Base-by-base conservation (phyloP, 1,140 invertebrate genomes). In the Drosophila elegans region DNA sequence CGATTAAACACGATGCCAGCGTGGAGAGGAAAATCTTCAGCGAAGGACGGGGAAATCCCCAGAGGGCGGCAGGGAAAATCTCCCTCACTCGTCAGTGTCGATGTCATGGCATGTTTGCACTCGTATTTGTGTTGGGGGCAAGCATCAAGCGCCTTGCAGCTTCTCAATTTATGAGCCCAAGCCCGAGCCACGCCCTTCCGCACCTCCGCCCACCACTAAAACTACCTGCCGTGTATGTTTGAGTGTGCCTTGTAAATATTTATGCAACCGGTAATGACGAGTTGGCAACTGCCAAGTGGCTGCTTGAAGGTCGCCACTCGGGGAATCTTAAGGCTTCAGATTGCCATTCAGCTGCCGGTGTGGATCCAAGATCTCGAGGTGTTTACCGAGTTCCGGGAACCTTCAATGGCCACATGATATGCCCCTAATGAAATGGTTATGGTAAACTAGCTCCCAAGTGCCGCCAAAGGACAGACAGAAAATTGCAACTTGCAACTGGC, bases 231-330 rank as follows among this genome's bases (percentile, higher is more conserved):
- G 11, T 36, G 7, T 59, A 29, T 63, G 34, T 62, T 29, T 57
- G 60, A 42, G 53, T 57, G 11, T 79, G 49, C 62, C 83, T 76
- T 88, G 83, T 88, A 86, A 86, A 86, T 88, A 86, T 88, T 86
- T 86, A 86, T 88, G 79, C 79, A 76, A 49, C 66, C 72, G 59
- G 77, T 86, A 86, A 86, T 86, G 83, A 86, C 72, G 79, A 83
- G 66, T 64, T 85, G 78, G 39, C 71, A 86, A 82, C 74, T 80
- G 60, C 54, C 64, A 80, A 66, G 82, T 74, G 63, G 57, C 44
- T 80, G 42, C 73, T 59, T 59, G 74, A 76, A 76, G 73, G 74
- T 76, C 62, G 74, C 63, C 48, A 39, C 67, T 36, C 42, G 42
- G 42, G 36, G 41, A 21, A 39, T 55, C 63, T 68, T 27, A 39